Conservation (phyloP, 2,888 invertebrate genomes). For the Cyrtodaria siliqua region DNA sequence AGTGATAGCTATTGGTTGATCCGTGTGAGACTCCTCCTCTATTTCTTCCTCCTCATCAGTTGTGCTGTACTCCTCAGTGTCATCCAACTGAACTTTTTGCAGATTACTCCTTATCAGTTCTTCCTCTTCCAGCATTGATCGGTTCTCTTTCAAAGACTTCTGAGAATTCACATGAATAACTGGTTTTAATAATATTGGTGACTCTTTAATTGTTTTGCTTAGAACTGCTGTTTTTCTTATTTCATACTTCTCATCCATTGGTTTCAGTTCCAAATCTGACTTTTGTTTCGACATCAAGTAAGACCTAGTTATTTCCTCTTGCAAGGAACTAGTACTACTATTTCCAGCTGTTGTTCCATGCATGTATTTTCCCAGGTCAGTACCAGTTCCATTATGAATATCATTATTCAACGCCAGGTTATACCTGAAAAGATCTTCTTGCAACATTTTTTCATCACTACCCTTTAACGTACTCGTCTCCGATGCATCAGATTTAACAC, state of each 20-base stretch:
- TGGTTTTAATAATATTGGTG: conserved; percentile 43
- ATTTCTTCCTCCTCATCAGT: conserved; percentile 13
- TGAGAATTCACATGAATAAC: conserved; percentile 42
- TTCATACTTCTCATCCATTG: conserved; percentile 28
- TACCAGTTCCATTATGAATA: conserved; percentile 34
- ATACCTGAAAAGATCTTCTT: conserved; percentile 49
- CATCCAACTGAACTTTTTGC: conserved; percentile 48
- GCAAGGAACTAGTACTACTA: conserved; percentile 52
- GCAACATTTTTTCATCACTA: conserved; percentile 56
- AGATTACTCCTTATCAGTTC: conserved; percentile 50
- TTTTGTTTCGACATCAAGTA: conserved; percentile 46
- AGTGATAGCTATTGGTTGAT: no score
- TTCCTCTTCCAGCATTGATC: conserved; percentile 55
- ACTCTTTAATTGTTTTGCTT: conserved; percentile 9
- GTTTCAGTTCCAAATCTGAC: conserved; percentile 8
- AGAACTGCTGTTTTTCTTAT: background rate
- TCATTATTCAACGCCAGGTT: conserved; percentile 34
- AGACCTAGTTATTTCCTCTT: conserved; percentile 60
- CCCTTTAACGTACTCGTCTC: conserved; percentile 61
- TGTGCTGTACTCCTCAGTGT: conserved; percentile 24
- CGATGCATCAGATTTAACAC: conserved; percentile 56
- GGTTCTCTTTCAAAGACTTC: conserved; percentile 47
- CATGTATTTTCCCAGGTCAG: conserved; percentile 37
- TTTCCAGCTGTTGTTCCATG: conserved; percentile 31
- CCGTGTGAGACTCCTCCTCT: background rate